Percentiles rank a stretch among this genome's conserved stretches.
Evolutionary conservation across 2,113 vertebrate genomes (phyloP).

Genomic region (Ramphastos sulfuratus): DNA sequence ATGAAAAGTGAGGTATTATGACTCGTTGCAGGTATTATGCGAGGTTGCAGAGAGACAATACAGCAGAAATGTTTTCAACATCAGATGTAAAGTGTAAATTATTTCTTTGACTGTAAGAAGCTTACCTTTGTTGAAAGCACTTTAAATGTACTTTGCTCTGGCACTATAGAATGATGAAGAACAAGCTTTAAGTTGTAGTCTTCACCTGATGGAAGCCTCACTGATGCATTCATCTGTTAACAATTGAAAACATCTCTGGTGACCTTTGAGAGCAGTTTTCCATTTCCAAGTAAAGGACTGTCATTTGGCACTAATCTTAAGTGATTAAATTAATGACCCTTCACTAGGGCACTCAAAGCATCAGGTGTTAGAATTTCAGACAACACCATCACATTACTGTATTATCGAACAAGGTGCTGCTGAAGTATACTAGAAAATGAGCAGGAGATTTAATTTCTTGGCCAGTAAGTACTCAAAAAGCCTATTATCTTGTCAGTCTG

Average conservation of each 20-base stretch:
- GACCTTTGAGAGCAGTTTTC: background rate
- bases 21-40: background rate
- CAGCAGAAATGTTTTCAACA: background rate
- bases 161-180: slow-evolving; percentile 86
- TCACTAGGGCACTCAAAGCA: background rate
- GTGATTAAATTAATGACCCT: slow-evolving; percentile 2
- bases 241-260: slow-evolving; percentile 15
- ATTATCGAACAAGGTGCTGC: slow-evolving; percentile 14
- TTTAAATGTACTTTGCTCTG: slow-evolving; percentile 91
- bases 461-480: slow-evolving; percentile 1
- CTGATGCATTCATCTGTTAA: slow-evolving; percentile 81
- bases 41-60: background rate
- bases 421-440: background rate
- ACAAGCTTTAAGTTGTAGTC: slow-evolving; percentile 82
- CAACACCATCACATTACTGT: background rate
- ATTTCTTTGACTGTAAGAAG: background rate
- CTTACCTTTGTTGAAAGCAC: slow-evolving; percentile 93
- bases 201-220: slow-evolving; percentile 86
- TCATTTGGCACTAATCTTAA: background rate
- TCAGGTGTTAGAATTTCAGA: slow-evolving; percentile 18
- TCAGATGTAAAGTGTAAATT: background rate
- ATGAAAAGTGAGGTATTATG: background rate
- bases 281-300: background rate
- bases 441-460: background rate
- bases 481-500: background rate